Base-by-base conservation (phyloP, 2,888 invertebrate genomes). In the Netelia melanura region DNA sequence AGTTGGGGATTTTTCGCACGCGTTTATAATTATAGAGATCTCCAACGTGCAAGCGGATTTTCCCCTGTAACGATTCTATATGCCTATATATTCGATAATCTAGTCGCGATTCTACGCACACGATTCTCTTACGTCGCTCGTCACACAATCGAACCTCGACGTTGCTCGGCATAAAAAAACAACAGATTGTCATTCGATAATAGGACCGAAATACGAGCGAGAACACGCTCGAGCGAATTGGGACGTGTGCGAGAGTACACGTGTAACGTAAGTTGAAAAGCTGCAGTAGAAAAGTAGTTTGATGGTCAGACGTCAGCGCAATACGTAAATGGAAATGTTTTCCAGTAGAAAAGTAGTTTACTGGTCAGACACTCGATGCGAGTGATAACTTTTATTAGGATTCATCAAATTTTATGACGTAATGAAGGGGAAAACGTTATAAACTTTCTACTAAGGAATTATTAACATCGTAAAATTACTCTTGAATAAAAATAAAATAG, bases 1-100 rank as follows among this genome's bases (percentile, higher is more conserved):
- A 54, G 65, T 65, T 10, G 54, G 8, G 52, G 38, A 56, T 75
- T 81, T 78, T 71, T 72, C 75, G 72, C 72, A 62, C 75, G 56
- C 71, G 81, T 67, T 82, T 65, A 67, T 54, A 3, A 67, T 17
- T n/a, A 54, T 43, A 44, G 65, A 56, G 21, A 75, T 48, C 30
- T 54, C 8, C 67, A 76, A 78, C 77, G 68, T 78, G 77, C 68
- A 14, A 2, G 10, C 11, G 21, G 58, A 58, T 58, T 58, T 58
- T 58, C 58, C 9, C 21, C 0, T 14, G 48, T 48, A 14, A 48
- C 14, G 10, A 14, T 48, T 2, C 11, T 48, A 48, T 48, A 48
- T 48, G 11, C 14, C 10, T 48, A 3, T 48, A 48, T 48, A 48
- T 48, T 14, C 14, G 11, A 14, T 1, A 14, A 48, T 48, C 10